Base-by-base conservation (phyloP, 2,888 invertebrate genomes). In the Diogma glabrata region DNA sequence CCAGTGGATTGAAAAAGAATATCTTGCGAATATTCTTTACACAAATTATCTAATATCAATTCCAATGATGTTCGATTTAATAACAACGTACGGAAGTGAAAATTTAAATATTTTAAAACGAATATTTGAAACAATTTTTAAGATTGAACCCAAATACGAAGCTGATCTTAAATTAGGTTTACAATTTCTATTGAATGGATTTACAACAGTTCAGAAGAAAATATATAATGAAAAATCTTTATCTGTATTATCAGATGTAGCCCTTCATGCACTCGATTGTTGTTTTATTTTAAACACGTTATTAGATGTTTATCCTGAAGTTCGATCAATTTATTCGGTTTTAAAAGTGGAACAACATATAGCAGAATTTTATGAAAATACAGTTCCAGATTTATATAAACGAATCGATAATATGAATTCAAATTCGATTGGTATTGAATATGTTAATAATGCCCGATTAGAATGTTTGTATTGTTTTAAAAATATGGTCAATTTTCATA, bases 31-130 rank as follows among this genome's bases (percentile, higher is more conserved):
- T 6, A 61, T 87, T n/a, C 63, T 91, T 47, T 89, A 89, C 65
- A 75, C 85, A 54, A 82, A 87, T 58, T 88, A 81, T 66, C 71
- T 92, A 56, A 81, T 89, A 60, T 87, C 90, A n/a, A 75, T 90
- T 56, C 87, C 90, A 0, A 82, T 86, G 61, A 67, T 91, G 49
- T 79, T 87, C 70, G 90, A 90, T 64, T 65, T 90, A 10, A 82
- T 87, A 61, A 74, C 82, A 36, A 72, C 86, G 8, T 88, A 86
- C 58, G 87, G 85, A 0, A 73, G 75, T 46, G 78, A 77, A 47
- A 88, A 89, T 61, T 60, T 69, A 0, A 61, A 64, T 2, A 71
- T 84, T 38, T 70, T 90, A 12, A 65, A 73, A 0, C 76, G 78
- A 58, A 75, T 90, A 57, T 63, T 90, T 26, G 70, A 73, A 0